Percentiles rank a stretch among this genome's conserved stretches.
Conservation (phyloP, 2,113 vertebrate species). For the Limanda limanda region DNA sequence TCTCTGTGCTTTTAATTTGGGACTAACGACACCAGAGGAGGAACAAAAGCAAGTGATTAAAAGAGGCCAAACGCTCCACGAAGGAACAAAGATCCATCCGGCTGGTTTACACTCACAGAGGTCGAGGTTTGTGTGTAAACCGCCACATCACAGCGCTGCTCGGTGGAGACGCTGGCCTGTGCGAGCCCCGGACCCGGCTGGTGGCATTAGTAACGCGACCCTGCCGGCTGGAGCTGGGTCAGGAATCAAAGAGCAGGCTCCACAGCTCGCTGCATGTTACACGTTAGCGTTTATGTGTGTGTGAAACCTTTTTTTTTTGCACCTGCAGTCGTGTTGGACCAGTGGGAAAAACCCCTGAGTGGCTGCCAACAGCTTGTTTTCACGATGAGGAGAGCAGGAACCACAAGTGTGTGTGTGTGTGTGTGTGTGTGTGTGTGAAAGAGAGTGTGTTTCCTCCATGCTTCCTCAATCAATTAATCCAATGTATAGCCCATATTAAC, state of each 20-base stretch:
- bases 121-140: slow-evolving; percentile 27
- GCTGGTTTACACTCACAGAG: slow-evolving; percentile 42
- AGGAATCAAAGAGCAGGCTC: slow-evolving; percentile 50
- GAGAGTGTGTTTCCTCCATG: no score
- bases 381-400: no score
- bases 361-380: no score
- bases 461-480: no score
- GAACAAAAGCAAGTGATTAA: slow-evolving; percentile 54
- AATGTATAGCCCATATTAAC: background rate
- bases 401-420: background rate
- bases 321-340: slow-evolving; percentile 39
- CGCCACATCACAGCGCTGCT: slow-evolving; percentile 52
- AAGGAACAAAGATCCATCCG: slow-evolving; percentile 56
- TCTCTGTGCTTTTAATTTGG: slow-evolving; percentile 50
- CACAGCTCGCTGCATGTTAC: slow-evolving; percentile 28
- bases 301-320: slow-evolving; percentile 8
- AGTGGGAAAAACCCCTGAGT: no score
- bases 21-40: slow-evolving; percentile 37
- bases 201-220: slow-evolving; percentile 57
- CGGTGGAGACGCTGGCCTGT: slow-evolving; percentile 37
- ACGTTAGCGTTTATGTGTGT: background rate
- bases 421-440: no score
- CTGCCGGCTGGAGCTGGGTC: slow-evolving; percentile 18
- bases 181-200: slow-evolving; percentile 56
- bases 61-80: slow-evolving; percentile 36